phyloP scores from a whole-genome alignment of 2,113 vertebrate species.

The Spilogale gracilis region DNA sequence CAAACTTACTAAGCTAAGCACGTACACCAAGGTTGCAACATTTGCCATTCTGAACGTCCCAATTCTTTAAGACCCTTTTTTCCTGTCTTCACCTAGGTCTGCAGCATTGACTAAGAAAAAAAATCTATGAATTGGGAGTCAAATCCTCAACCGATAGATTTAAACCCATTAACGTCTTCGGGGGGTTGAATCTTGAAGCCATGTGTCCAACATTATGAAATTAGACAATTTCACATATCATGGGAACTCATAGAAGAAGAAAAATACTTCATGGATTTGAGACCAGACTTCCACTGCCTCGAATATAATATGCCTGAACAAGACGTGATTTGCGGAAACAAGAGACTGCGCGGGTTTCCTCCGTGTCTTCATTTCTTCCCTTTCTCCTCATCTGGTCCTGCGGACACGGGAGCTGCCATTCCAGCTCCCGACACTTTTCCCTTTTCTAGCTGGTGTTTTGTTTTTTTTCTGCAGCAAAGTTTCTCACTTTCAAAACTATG shows the following conservation, averaged over 20 bases:
- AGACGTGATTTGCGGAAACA: not conserved
- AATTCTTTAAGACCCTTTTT: not conserved
- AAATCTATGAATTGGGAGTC: not conserved
- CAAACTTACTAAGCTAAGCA: not conserved
- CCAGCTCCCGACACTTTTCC: not conserved
- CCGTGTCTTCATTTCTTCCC: not conserved
- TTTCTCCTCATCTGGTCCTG: not conserved
- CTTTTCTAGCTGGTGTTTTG: not conserved
- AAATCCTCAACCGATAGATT: not conserved
- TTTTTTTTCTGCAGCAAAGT: not conserved
- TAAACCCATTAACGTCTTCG: not conserved
- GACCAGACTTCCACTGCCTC: not conserved
- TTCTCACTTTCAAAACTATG: not conserved
- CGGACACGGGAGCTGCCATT: not conserved
- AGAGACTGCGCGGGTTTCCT: not conserved
- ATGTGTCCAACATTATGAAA: not conserved
- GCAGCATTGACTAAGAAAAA: not conserved
- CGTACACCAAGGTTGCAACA: not conserved
- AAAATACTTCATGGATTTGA: not conserved
- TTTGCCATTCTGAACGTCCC: not conserved
- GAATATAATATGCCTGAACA: accelerated
- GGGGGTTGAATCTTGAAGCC: not conserved
- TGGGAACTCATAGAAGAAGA: not conserved
- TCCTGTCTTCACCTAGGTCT: not conserved
- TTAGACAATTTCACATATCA: not conserved